A percentile compares a stretch with the other conserved stretches of the same genome.
Conservation (phyloP, 64 coral and sea anemone genomes). For the Stichodactyla mertensii region DNA sequence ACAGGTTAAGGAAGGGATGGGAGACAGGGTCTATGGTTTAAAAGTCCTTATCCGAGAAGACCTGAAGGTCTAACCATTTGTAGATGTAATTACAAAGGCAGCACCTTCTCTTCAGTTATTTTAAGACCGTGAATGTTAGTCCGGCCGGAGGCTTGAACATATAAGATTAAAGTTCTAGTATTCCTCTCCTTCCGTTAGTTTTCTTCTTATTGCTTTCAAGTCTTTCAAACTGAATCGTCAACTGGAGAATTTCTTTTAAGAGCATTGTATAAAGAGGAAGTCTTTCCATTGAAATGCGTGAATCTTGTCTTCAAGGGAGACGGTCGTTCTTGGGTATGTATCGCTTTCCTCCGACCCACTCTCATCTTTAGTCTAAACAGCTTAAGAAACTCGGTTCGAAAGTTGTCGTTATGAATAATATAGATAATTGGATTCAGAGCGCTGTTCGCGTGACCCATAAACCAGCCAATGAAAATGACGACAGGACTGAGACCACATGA, state of each 20-base stretch:
- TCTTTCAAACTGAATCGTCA: not conserved
- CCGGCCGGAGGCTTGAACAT: no score
- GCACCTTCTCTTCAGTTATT: no score
- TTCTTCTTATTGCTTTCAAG: not conserved
- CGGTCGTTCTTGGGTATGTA: not conserved
- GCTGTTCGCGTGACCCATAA: slow-evolving; percentile 45
- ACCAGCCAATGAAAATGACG: slow-evolving; percentile 49
- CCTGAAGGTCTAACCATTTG: no score
- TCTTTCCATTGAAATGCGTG: not conserved
- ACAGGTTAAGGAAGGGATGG: no score
- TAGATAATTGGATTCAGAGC: slow-evolving; percentile 45
- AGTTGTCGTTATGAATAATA: slow-evolving; percentile 1
- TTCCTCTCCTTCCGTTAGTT: no score
- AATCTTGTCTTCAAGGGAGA: not conserved
- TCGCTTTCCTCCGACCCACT: not conserved
- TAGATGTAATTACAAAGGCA: no score
- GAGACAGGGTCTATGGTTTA: no score
- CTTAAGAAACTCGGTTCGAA: not conserved
- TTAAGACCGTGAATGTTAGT: no score
- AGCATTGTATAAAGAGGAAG: not conserved
- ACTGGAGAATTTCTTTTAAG: not conserved
- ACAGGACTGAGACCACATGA: not conserved
- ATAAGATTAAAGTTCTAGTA: no score
- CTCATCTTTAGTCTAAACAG: not conserved
- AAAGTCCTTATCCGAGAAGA: no score